phyloP scores from a whole-genome alignment of 2,888 invertebrate species.

The Rhingia rostrata region DNA sequence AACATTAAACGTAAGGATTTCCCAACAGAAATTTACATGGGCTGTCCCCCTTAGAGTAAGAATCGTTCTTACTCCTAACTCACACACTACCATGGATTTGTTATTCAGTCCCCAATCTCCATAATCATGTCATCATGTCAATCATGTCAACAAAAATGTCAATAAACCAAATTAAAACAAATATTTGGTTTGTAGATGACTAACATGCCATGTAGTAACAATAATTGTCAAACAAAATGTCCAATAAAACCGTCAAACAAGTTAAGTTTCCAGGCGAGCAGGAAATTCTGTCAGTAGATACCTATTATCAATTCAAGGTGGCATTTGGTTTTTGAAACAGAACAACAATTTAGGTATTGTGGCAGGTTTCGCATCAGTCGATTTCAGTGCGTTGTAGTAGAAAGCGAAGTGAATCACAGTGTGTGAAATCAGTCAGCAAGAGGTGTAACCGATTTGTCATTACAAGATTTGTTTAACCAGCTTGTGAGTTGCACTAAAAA shows the following conservation, averaged over 20 bases:
- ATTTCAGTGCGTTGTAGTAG: neutral
- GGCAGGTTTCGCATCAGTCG: neutral
- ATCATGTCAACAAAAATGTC: too few relatives aligned
- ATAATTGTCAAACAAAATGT: neutral
- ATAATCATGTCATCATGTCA: too few relatives aligned
- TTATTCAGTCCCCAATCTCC: too few relatives aligned
- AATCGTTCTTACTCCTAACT: too few relatives aligned
- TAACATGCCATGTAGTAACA: neutral
- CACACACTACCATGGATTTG: too few relatives aligned
- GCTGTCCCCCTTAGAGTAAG: too few relatives aligned
- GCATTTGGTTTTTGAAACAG: neutral
- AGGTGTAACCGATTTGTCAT: too few relatives aligned
- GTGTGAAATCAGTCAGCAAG: too few relatives aligned
- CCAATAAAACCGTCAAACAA: neutral
- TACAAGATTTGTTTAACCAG: too few relatives aligned
- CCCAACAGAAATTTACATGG: too few relatives aligned
- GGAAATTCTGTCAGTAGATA: neutral
- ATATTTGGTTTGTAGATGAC: neutral
- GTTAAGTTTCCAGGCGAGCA: slow-evolving; percentile 1
- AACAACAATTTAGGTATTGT: neutral
- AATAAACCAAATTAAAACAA: neutral
- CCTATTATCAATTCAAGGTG: neutral
- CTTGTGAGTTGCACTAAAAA: too few relatives aligned
- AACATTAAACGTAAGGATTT: too few relatives aligned
- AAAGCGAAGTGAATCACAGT: neutral